Base-by-base conservation (phyloP, 2,888 invertebrate genomes). In the Metellina segmentata region DNA sequence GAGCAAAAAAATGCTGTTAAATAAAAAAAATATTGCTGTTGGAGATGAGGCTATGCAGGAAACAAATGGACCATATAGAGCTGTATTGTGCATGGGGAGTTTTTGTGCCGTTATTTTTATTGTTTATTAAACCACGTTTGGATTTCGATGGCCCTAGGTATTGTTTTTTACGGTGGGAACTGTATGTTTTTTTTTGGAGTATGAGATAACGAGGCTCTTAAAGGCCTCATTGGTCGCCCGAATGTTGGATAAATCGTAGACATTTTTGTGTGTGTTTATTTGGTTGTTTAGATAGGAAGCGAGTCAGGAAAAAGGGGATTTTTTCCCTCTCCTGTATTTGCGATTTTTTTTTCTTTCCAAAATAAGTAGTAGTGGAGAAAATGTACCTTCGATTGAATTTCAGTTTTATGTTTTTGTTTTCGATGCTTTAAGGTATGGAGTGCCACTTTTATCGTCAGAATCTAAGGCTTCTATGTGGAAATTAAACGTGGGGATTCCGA, bases 21-120 rank as follows among this genome's bases (percentile, higher is more conserved):
- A 20, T 72, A 74, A 52, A 89, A n/a, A 90, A 74, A 79, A 69
- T 20, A 69, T 19, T 49, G 81, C 19, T n/a, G 71, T 34, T 71
- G 51, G 11, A 81, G 34, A 85, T 69, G 51, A 34, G 8, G 71
- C 74, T 74, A 90, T 81, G 85, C 81, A 75, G 20, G 61, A 71
- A 90, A 87, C 82, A 91, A 91, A 91, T 91, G 87, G 91, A 91
- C 87, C 91, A 48, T 82, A 79, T 87, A 78, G 87, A 81, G 79
- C 61, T 51, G 75, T 61, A 72, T 74, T 72, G 79, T 16, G 48
- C 19, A 51, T 49, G 6, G 61, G 78, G 34, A 34, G 34, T 52
- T 78, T 53, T 52, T 82, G 16, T 75, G 48, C 19, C 74, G 53
- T 34, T 81, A 75, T 89, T 89, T 74, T 85, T 85, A 72, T 85